Evolutionary conservation across 2,888 invertebrate species (phyloP), one percentile per base, ranked within the genome.

Genomic region (Nycteola revayana): DNA sequence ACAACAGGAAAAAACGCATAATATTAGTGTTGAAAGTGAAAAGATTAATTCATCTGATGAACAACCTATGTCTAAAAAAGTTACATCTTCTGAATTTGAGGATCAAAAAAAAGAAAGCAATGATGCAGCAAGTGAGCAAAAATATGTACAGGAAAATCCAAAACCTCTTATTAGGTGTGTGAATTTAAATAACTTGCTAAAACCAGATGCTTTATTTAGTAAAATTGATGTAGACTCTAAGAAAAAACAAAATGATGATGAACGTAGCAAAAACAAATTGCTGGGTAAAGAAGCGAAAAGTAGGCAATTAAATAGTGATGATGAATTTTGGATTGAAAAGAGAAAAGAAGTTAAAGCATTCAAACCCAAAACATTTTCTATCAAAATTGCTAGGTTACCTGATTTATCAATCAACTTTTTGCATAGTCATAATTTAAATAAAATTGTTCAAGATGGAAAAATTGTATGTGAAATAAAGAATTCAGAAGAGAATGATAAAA

Each of bases 101-200:
- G 23, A 36, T 10, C 9, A 3, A 8, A 25, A 10, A 11, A 2
- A 7, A 29, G 38, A 1, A 23, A 21, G 17, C 29, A 38, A 10
- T 43, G 32, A 8, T 36, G 36, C 44, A n/a, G n/a, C n/a, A 28
- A 32, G 5, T 35, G 28, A 36, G 20, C 32, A 45, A 11, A 43
- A 27, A 28, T 23, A 43, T 28, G 38, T 22, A 10, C 21, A 28
- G 18, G 23, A 24, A 20, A 42, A 53, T 9, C 22, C 47, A 7
- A 78, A 65, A 46, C 74, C 80, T 4, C 17, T 76, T 1, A 75
- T 88, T 28, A 85, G 86, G 60, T 85, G 85, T 78, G 80, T 88
- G 6, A 82, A 69, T 54, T 60, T 87, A 11, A 73, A 42, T 27
- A 84, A 82, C 55, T 60, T 88, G 48, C 59, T 86, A 1, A 84